These are phyloP conservation scores for Merluccius polli DNA, from an alignment of 2,797 vertebrate species.

Conservation along the genomic window DNA sequence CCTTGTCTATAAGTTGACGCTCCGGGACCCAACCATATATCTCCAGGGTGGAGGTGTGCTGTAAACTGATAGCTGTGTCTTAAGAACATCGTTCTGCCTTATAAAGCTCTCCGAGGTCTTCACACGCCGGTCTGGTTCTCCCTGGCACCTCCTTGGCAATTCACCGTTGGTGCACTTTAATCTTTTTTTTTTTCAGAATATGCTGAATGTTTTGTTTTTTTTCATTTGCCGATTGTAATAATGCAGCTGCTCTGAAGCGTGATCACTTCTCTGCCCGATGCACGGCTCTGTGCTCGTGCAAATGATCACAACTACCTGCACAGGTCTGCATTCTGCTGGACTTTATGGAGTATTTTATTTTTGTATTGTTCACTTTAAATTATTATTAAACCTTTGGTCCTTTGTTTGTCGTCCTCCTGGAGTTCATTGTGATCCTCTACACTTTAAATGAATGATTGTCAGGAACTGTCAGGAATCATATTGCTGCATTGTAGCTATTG, in stretches of 20 bases:
- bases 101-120: no score
- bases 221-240: no score
- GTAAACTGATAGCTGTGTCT: background rate
- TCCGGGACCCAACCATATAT: background rate
- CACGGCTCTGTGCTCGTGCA: no score
- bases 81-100: background rate
- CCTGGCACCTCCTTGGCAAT: background rate
- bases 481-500: background rate
- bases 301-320: background rate
- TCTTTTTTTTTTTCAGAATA: no score
- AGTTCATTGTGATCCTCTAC: background rate
- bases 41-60: background rate
- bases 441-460: background rate
- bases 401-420: background rate
- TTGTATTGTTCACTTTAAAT: background rate
- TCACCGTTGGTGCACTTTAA: background rate
- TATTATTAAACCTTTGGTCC: background rate
- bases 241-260: no score
- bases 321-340: background rate
- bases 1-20: background rate
- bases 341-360: background rate
- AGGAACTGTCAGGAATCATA: background rate
- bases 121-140: no score
- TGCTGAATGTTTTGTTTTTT: no score
- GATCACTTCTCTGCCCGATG: no score